These are phyloP conservation scores for Etia nguti DNA, from an alignment of 2,113 vertebrate genomes.

Conservation along the genomic window DNA sequence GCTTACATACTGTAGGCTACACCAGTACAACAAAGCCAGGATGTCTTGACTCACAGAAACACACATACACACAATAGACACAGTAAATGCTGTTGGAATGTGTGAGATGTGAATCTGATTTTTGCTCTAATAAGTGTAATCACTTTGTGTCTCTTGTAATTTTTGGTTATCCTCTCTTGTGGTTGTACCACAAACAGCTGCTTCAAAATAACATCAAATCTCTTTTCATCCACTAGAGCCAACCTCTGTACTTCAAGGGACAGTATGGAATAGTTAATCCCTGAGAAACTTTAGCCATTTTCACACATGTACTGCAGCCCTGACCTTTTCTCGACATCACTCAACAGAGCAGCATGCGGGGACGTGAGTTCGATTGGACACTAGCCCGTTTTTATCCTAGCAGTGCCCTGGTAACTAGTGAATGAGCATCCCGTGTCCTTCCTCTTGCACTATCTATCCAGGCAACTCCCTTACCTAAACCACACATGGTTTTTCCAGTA, in stretches of 20 bases:
- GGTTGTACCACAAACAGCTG: not conserved
- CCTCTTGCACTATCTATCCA: not conserved
- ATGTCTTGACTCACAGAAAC: not conserved
- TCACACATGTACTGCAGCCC: not conserved
- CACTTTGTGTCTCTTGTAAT: not conserved
- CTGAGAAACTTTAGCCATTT: not conserved
- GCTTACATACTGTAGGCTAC: not conserved
- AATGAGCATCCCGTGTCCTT: not conserved
- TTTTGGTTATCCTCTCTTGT: not conserved
- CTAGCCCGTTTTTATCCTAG: not conserved
- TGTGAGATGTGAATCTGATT: not conserved
- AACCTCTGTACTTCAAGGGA: not conserved
- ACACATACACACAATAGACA: not conserved
- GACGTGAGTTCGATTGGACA: not conserved
- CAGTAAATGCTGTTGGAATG: not conserved
- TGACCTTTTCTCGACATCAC: not conserved
- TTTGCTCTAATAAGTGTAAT: not conserved
- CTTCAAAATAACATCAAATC: constrained; percentile 4
- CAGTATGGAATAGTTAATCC: constrained; percentile 23
- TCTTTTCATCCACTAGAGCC: not conserved
- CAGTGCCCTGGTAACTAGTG: not conserved
- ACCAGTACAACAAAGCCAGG: not conserved
- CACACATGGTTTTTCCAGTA: not conserved
- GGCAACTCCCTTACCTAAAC: not conserved
- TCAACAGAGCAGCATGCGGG: not conserved